A percentile compares a stretch with the other conserved stretches of the same genome.
Conservation (phyloP, 2,113 vertebrate genomes). For the Trachemys scripta region DNA sequence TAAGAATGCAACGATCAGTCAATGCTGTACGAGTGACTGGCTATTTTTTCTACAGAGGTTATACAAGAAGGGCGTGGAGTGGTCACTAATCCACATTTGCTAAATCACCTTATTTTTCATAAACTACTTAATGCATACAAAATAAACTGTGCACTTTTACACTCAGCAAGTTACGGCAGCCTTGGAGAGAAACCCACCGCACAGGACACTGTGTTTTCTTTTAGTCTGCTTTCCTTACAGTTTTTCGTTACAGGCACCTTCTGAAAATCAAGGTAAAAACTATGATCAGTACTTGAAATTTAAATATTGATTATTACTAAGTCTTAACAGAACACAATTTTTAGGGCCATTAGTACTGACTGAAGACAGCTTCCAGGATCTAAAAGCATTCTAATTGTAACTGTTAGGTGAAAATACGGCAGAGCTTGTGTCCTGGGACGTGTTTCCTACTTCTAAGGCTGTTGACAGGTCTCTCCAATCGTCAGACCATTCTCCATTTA, state of each 20-base stretch:
- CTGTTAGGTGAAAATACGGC: not conserved
- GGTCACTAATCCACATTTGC: not conserved
- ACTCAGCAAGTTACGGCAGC: constrained; percentile 39
- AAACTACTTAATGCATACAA: not conserved
- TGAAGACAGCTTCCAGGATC: not conserved
- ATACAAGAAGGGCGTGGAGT: not conserved
- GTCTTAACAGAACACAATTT: not conserved
- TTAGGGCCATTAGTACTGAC: not conserved
- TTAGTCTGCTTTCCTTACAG: constrained; percentile 75
- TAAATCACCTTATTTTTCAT: not conserved
- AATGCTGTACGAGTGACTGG: not conserved
- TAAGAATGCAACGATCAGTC: not conserved
- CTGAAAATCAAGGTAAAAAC: constrained; percentile 79
- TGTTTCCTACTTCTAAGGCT: constrained; percentile 57
- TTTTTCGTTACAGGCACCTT: constrained; percentile 72
- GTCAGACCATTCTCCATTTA: constrained; percentile 47
- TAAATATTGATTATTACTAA: too few species aligned
- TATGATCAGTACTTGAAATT: constrained; percentile 22
- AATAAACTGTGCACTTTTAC: not conserved
- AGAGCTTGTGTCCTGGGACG: constrained; percentile 30
- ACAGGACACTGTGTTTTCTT: constrained; percentile 73
- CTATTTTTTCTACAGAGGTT: not conserved
- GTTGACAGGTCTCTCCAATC: not conserved
- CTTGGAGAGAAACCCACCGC: constrained; percentile 72
- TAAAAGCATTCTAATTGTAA: not conserved